Evolutionary conservation across 2,888 invertebrate genomes (phyloP), one percentile per base, ranked within the genome.

Genomic region (Coecobrya sp.): DNA sequence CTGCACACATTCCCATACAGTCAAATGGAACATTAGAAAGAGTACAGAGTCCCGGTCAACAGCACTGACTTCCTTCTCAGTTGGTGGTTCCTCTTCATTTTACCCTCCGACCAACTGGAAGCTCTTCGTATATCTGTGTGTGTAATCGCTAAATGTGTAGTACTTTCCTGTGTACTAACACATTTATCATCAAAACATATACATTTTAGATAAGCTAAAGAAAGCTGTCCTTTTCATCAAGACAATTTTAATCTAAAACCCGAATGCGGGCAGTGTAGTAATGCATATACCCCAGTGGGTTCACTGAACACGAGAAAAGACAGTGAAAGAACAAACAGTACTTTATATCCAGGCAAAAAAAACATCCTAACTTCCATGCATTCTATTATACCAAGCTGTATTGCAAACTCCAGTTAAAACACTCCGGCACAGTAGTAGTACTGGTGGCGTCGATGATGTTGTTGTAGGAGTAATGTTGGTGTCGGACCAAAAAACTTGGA

Each of bases 41-140:
- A 49, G 11, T 10, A 49, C 7, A 36, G 2, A 36, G 36, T 36
- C 36, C 36, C 36, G 36, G 36, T 36, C 36, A 36, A 36, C 36
- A 36, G 36, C 36, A 36, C 7, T 36, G 2, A 7, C 36, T 36
- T 36, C 7, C 36, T 36, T 36, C 36, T 36, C 36, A 59, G 59
- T 59, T n/a, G 59, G 16, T n/a, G 62, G 62, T 25, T 62, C 25
- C 4, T 62, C 25, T 62, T 62, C 62, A 62, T 62, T n/a, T 49
- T 62, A 62, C 62, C 62, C 62, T 25, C 4, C 7, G 62, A 25
- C 5, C 4, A 25, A 62, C n/a, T n/a, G n/a, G n/a, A n/a, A n/a
- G n/a, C n/a, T n/a, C n/a, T n/a, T n/a, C n/a, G n/a, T n/a, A n/a
- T n/a, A n/a, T n/a, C n/a, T n/a, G n/a, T n/a, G n/a, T n/a, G n/a